These are phyloP conservation scores for Tiliacea aurago DNA, from an alignment of 2,888 invertebrate species.

Conservation along the genomic window DNA sequence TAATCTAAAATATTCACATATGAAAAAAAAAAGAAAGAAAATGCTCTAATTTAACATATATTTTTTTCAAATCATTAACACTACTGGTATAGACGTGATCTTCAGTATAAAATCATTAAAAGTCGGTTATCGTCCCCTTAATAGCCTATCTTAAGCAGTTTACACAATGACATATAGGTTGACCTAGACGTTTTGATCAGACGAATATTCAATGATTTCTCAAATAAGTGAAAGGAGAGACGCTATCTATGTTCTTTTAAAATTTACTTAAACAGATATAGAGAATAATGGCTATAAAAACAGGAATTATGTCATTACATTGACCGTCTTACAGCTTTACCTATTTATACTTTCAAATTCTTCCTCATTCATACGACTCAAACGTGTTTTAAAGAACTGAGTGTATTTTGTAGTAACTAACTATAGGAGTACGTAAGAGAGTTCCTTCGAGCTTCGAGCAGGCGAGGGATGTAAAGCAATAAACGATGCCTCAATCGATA, in stretches of 20 bases:
- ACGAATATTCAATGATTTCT: background rate
- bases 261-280: background rate
- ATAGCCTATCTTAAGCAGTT: background rate
- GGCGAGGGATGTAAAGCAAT: slow-evolving; percentile 70
- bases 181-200: background rate
- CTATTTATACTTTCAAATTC: background rate
- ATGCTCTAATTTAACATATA: too few relatives aligned
- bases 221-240: background rate
- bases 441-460: slow-evolving; percentile 40
- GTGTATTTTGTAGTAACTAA: slow-evolving; percentile 3
- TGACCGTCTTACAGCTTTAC: background rate
- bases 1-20: too few relatives aligned
- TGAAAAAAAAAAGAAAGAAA: too few relatives aligned
- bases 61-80: too few relatives aligned
- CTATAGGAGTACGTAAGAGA: slow-evolving; percentile 23
- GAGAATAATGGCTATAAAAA: background rate
- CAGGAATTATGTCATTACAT: background rate
- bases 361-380: slow-evolving; percentile 4
- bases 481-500: slow-evolving; percentile 76
- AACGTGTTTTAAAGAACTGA: slow-evolving; percentile 19
- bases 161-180: background rate
- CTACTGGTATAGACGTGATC: too few relatives aligned
- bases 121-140: too few relatives aligned
- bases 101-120: too few relatives aligned
- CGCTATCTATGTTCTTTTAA: background rate